These are phyloP conservation scores for Sussaba pulchella DNA, from an alignment of 2,888 invertebrate species.

Conservation along the genomic window DNA sequence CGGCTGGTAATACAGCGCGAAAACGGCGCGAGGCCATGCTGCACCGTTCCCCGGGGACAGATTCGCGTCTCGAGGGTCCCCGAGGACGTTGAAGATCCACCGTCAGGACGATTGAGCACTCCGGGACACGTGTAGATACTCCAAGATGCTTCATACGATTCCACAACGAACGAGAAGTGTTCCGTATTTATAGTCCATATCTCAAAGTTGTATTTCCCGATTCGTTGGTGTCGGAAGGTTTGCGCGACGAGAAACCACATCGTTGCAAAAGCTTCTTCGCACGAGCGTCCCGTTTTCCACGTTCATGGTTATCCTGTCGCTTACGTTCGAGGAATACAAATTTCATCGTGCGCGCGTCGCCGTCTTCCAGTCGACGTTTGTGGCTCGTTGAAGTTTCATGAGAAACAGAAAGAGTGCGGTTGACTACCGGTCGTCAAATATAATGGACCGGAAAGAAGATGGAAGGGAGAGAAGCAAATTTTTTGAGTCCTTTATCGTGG, in stretches of 20 bases:
- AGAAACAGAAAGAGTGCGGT: neutral
- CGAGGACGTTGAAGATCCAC: neutral
- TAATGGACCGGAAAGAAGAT: neutral
- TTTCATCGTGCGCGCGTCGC: neutral
- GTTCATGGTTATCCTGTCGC: neutral
- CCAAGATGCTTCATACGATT: neutral
- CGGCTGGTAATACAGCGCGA: neutral
- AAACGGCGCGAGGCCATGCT: neutral
- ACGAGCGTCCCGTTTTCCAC: constrained; percentile 21
- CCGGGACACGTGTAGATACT: neutral
- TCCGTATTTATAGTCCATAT: neutral
- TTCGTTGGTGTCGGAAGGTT: constrained; percentile 14
- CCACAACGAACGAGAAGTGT: neutral
- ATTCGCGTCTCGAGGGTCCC: neutral
- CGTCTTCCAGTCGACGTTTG: neutral
- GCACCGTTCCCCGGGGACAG: neutral
- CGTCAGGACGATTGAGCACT: neutral
- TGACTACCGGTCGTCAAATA: neutral
- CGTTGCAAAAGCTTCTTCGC: constrained; percentile 2
- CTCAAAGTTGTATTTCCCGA: neutral
- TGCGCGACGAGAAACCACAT: constrained; percentile 12
- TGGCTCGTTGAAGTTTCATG: constrained; percentile 3
- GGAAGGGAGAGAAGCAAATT: too few species aligned
- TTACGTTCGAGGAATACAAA: constrained; percentile 21
- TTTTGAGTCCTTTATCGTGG: too few species aligned